These are phyloP conservation scores for Anthophora plumipes DNA, from an alignment of 2,888 invertebrate genomes.

Conservation along the genomic window DNA sequence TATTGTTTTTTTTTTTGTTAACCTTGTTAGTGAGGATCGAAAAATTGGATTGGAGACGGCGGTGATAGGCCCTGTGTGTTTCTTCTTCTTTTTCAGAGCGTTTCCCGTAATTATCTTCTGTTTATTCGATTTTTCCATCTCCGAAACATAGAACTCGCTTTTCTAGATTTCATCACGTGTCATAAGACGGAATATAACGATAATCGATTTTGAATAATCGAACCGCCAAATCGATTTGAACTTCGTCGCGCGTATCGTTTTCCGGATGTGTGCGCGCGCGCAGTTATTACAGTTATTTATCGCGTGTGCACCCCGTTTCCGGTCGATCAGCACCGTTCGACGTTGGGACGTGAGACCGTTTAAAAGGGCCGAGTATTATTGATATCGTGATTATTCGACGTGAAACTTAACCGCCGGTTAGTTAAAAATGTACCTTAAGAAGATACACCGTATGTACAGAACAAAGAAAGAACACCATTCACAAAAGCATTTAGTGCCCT, in stretches of 20 bases:
- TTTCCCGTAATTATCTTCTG: background rate
- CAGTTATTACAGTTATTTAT: conserved; percentile 1
- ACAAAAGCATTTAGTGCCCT: conserved; percentile 18
- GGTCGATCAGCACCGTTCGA: conserved; percentile 22
- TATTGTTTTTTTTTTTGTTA: too few relatives aligned
- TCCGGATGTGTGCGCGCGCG: conserved; percentile 2
- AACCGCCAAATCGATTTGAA: conserved; percentile 44
- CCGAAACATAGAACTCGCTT: conserved; percentile 20
- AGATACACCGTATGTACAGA: conserved; percentile 21
- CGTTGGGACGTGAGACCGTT: conserved; percentile 1
- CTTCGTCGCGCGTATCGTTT: conserved; percentile 17
- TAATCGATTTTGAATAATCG: background rate
- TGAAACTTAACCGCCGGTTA: background rate
- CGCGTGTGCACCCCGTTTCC: conserved; percentile 3
- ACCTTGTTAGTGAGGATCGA: conserved; percentile 41
- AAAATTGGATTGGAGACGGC: conserved; percentile 59
- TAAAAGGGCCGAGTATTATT: conserved; percentile 1
- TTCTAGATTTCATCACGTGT: background rate
- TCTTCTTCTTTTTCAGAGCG: conserved; percentile 1
- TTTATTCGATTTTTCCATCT: background rate
- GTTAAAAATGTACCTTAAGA: conserved; percentile 14
- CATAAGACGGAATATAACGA: conserved; percentile 11
- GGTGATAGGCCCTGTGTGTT: conserved; percentile 55
- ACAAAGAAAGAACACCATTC: background rate
- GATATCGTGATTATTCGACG: background rate